These are phyloP conservation scores for Pipistrellus nathusii DNA, from an alignment of 2,797 vertebrate species.

Conservation along the genomic window DNA sequence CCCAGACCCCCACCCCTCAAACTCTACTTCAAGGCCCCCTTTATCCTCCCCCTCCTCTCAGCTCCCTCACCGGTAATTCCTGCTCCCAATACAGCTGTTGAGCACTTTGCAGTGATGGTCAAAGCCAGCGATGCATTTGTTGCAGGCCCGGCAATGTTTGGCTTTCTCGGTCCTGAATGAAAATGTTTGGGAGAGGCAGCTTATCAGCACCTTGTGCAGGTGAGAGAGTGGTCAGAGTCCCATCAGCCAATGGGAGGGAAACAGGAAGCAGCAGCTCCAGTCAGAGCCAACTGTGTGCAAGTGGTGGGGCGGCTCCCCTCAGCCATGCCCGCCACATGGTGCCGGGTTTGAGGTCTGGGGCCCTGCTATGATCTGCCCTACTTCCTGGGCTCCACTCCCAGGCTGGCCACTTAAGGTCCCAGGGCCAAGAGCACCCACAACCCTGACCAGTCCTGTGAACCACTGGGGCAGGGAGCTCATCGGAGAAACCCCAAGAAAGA, in stretches of 20 bases:
- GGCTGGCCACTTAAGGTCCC: not conserved
- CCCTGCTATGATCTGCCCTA: not conserved
- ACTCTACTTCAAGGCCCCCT: not conserved
- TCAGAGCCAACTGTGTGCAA: too few species aligned
- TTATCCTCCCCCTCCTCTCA: rapidly evolving
- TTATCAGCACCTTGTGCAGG: not conserved
- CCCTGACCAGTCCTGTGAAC: not conserved
- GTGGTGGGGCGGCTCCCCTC: not conserved
- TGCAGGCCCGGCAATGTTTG: slow-evolving; percentile 91
- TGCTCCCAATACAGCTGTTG: slow-evolving; percentile 91
- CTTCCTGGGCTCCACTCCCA: not conserved
- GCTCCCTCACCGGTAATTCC: slow-evolving; percentile 89
- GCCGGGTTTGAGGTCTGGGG: not conserved
- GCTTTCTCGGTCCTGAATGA: slow-evolving; percentile 86
- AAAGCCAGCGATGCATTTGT: slow-evolving; percentile 90
- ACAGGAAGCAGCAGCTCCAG: not conserved
- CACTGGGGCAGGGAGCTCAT: not conserved
- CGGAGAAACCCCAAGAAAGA: not conserved
- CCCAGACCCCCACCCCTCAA: not conserved
- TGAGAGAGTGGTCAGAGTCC: rapidly evolving
- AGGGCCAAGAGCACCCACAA: not conserved
- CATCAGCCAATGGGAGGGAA: not conserved
- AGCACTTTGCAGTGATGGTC: slow-evolving; percentile 92
- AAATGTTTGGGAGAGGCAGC: rapidly evolving
- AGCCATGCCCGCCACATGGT: rapidly evolving